Percentiles rank a stretch among this genome's conserved stretches.
phyloP scores from a whole-genome alignment of 2,888 invertebrate genomes.

The Erynnis tages region DNA sequence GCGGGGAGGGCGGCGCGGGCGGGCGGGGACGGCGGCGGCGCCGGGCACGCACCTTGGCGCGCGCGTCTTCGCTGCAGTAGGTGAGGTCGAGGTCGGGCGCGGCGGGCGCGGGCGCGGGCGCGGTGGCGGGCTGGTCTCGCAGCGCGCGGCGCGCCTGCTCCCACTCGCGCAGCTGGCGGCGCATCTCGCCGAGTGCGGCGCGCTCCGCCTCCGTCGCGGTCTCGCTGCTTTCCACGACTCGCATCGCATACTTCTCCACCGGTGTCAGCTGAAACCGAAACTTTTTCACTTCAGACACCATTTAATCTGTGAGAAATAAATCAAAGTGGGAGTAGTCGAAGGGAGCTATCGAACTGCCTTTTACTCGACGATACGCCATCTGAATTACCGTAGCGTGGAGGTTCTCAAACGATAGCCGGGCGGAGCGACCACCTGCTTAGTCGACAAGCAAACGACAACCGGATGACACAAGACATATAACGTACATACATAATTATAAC shows the following conservation, averaged over 20 bases:
- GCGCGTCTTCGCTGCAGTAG: slow-evolving; percentile 80
- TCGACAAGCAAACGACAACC: too few species aligned
- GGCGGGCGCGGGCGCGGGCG: slow-evolving; percentile 77
- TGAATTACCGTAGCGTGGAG: too few species aligned
- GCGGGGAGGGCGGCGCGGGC: slow-evolving; percentile 35
- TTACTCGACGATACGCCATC: too few species aligned
- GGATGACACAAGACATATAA: too few species aligned
- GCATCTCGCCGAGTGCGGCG: slow-evolving; percentile 93
- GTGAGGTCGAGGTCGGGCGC: slow-evolving; percentile 85
- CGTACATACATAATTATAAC: too few species aligned
- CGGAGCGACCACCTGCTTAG: too few species aligned
- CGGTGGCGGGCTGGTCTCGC: slow-evolving; percentile 46
- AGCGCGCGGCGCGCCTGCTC: slow-evolving; percentile 82
- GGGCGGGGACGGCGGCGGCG: slow-evolving; percentile 49
- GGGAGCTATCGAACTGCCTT: too few species aligned
- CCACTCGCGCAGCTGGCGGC: slow-evolving; percentile 87
- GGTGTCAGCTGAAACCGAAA: slow-evolving; percentile 93
- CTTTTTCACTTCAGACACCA: too few species aligned
- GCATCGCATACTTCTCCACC: slow-evolving; percentile 97
- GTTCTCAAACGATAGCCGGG: too few species aligned
- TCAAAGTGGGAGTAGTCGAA: too few species aligned
- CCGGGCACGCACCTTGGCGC: slow-evolving; percentile 88
- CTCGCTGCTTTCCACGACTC: slow-evolving; percentile 93
- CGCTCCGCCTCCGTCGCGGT: slow-evolving; percentile 92
- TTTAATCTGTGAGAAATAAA: too few species aligned